Conservation (phyloP, 1,140 invertebrate species). For the Aphelinus atriplicis region DNA sequence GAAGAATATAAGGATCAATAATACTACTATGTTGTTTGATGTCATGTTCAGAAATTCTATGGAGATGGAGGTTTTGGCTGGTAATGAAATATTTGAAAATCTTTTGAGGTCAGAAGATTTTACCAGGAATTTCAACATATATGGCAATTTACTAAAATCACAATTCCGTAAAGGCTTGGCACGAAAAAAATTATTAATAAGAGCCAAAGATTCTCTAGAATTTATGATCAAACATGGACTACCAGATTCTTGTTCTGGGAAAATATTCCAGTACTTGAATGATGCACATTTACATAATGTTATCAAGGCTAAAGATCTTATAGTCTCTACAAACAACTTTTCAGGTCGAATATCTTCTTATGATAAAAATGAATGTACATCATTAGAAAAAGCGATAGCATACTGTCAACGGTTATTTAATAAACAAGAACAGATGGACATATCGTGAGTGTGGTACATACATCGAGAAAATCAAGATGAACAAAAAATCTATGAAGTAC, state of each 20-base stretch:
- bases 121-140: constrained; percentile 21
- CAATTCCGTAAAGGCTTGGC: constrained; percentile 26
- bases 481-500: too few species aligned
- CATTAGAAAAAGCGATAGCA: constrained; percentile 10
- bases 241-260: constrained; percentile 7
- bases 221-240: constrained; percentile 8
- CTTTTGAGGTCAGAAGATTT: constrained; percentile 16
- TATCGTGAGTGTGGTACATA: too few species aligned
- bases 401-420: constrained; percentile 13
- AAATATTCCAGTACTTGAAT: constrained; percentile 25
- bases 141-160: constrained; percentile 20
- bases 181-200: constrained; percentile 17
- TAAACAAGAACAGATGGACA: constrained; percentile 14
- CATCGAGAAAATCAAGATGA: too few species aligned
- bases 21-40: constrained; percentile 4
- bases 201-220: constrained; percentile 14
- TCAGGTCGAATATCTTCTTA: neutral
- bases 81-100: constrained; percentile 9
- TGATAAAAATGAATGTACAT: constrained; percentile 8
- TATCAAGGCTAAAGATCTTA: constrained; percentile 12
- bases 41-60: constrained; percentile 27
- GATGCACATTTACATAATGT: constrained; percentile 12
- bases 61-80: constrained; percentile 21
- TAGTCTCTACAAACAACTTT: neutral
- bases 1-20: constrained; percentile 24